Evolutionary conservation across 1,140 invertebrate genomes (phyloP).

Genomic region (Lasioglossum baleicum): DNA sequence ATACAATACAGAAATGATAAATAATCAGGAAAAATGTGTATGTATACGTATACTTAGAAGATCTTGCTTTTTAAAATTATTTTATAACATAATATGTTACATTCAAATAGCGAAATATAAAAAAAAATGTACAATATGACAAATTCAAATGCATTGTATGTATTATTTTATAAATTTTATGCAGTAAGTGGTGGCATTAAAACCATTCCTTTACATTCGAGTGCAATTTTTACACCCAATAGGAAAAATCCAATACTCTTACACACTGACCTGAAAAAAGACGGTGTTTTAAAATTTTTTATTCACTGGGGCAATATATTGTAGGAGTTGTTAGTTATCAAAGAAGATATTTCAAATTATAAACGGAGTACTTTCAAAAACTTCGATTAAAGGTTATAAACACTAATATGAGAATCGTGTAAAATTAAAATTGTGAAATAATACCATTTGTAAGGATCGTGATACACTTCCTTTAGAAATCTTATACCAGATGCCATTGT

Average conservation of each 20-base stretch:
- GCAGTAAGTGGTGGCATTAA: conserved; percentile 71
- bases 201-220: conserved; percentile 85
- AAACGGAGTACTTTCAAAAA: neutral
- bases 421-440: neutral
- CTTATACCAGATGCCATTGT: conserved; percentile 6
- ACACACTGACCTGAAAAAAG: conserved; percentile 83
- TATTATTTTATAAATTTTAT: conserved; percentile 14
- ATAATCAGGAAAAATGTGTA: neutral
- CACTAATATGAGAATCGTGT: neutral
- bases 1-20: conserved; percentile 5
- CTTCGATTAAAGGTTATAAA: conserved; percentile 1
- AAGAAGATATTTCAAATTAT: neutral
- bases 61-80: neutral
- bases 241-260: conserved; percentile 86
- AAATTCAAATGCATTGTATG: neutral
- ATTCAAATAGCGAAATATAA: neutral
- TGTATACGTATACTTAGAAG: neutral
- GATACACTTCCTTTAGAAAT: conserved; percentile 10
- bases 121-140: neutral
- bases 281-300: neutral
- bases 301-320: neutral
- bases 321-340: neutral
- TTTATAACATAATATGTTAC: neutral
- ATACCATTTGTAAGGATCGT: conserved; percentile 35
- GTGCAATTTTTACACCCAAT: conserved; percentile 84